phyloP scores from a whole-genome alignment of 2,797 vertebrate species.

The Pipistrellus pipistrellus region DNA sequence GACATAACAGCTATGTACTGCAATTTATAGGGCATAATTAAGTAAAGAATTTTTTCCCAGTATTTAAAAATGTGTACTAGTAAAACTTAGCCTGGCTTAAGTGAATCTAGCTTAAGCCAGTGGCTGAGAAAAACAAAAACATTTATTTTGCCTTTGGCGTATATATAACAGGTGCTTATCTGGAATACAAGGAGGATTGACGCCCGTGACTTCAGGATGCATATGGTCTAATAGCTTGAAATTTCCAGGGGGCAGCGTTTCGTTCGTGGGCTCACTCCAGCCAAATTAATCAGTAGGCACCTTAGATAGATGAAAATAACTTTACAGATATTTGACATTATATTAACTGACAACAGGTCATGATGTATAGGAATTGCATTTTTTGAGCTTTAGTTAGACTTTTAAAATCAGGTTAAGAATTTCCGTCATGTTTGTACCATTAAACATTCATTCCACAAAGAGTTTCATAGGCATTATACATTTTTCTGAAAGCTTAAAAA shows the following conservation, averaged over 20 bases:
- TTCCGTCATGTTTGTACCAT: neutral
- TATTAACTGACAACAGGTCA: neutral
- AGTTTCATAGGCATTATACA: neutral
- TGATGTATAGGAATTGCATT: neutral
- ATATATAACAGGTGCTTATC: neutral
- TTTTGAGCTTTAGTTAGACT: neutral
- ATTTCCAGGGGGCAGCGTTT: neutral
- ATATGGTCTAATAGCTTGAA: neutral
- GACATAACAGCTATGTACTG: slow-evolving; percentile 37
- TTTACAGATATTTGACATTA: neutral
- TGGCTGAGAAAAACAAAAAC: neutral
- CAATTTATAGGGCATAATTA: neutral
- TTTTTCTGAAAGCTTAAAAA: neutral
- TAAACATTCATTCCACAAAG: neutral
- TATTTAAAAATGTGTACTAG: slow-evolving; percentile 16
- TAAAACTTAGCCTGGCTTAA: neutral
- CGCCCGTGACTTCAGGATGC: neutral
- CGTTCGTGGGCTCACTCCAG: neutral
- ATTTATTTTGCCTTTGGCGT: neutral
- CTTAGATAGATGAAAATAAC: neutral
- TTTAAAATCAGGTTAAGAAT: neutral
- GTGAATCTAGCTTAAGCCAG: neutral
- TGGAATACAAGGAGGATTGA: neutral
- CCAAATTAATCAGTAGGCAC: neutral
- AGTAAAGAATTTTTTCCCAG: neutral